Conservation (phyloP, 2,797 vertebrate species). For the Sebastes vulpes region DNA sequence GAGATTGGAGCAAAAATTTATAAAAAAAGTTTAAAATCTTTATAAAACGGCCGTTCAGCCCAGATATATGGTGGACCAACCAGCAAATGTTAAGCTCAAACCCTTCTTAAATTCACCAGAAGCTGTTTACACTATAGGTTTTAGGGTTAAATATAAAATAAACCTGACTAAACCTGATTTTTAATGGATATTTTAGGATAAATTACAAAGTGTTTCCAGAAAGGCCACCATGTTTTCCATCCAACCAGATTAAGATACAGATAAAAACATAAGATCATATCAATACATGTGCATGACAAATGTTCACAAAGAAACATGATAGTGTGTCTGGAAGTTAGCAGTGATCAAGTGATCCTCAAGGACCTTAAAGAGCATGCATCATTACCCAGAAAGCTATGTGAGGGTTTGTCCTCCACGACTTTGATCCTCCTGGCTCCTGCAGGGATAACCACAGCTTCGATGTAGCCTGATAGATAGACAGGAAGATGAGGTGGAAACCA, state of each 20-base stretch:
- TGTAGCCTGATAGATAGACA: conserved; percentile 88
- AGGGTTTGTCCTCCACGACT: conserved; percentile 96
- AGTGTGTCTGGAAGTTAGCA: background rate
- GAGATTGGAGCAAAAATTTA: no score
- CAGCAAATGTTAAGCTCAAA: background rate
- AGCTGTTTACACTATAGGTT: no score
- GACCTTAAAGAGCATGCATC: conserved; percentile 4
- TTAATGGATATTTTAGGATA: background rate
- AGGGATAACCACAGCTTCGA: conserved; percentile 96
- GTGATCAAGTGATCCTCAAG: background rate
- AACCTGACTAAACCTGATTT: background rate
- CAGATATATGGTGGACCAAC: background rate
- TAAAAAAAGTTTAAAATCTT: no score
- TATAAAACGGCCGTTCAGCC: background rate
- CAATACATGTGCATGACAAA: background rate
- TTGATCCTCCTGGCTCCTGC: conserved; percentile 94
- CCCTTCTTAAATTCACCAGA: no score
- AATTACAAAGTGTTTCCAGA: background rate
- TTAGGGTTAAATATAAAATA: background rate
- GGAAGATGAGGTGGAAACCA: background rate
- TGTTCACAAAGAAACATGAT: background rate
- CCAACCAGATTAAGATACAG: background rate
- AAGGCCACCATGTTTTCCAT: background rate
- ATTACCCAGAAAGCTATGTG: conserved; percentile 96
- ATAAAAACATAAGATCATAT: background rate